phyloP scores from a whole-genome alignment of 2,888 invertebrate genomes.

The Cylindroiulus punctatus region DNA sequence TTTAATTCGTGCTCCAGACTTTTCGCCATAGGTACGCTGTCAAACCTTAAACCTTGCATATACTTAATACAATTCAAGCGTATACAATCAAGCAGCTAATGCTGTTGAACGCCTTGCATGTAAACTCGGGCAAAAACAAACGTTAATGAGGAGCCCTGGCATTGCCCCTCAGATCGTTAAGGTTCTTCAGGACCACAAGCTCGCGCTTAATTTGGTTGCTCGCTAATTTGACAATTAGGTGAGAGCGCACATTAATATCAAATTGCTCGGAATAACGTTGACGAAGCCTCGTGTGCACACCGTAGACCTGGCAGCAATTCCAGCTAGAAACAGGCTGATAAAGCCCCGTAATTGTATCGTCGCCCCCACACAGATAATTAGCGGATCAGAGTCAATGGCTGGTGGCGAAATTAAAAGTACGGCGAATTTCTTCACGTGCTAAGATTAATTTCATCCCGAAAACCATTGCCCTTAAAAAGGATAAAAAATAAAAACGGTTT shows the following conservation, averaged over 20 bases:
- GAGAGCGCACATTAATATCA: slow-evolving; percentile 28
- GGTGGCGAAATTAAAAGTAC: background rate
- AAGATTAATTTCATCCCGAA: slow-evolving; percentile 15
- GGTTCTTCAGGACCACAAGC: background rate
- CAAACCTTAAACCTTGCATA: too few species aligned
- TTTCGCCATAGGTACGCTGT: too few species aligned
- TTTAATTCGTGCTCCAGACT: too few species aligned
- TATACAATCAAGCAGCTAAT: background rate
- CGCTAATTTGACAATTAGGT: slow-evolving; percentile 38
- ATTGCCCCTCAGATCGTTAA: background rate
- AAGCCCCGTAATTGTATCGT: background rate
- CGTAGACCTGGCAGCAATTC: background rate
- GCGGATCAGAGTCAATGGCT: background rate
- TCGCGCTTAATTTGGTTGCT: slow-evolving; percentile 9
- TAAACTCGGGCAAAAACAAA: background rate
- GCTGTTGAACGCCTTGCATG: background rate
- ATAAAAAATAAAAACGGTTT: background rate
- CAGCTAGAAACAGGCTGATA: slow-evolving; percentile 30
- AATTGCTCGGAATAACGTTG: slow-evolving; percentile 37
- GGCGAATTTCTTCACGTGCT: background rate
- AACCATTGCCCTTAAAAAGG: background rate
- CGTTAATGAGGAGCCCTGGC: background rate
- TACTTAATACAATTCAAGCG: background rate
- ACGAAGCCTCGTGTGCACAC: background rate
- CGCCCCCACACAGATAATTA: slow-evolving; percentile 2